Evolutionary conservation across 2,113 vertebrate genomes (phyloP), one percentile per base, ranked within the genome.

Genomic region (Vulpes lagopus): DNA sequence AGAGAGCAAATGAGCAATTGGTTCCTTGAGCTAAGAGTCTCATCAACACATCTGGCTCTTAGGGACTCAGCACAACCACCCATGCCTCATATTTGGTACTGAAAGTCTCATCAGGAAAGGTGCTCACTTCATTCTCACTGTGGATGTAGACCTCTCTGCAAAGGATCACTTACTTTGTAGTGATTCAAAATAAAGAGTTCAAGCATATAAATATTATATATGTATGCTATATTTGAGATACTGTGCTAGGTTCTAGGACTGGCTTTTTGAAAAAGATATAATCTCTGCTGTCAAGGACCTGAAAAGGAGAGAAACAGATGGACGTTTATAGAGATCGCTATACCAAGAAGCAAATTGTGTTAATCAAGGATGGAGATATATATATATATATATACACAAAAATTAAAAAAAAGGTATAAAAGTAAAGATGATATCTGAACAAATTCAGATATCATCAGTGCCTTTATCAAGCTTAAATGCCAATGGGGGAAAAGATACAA

Each of bases 111-210:
- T n/a, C 20, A 51, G 14, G 2, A 69, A 93, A 88, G 15, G 10
- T 3, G 12, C 4, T 59, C 30, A 30, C 30, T 76, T 20, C 25
- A 16, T 43, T 57, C 27, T 87, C 23, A 30, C 23, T 69, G 11
- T 53, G 8, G 64, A 51, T 27, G 19, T 20, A 43, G 23, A 67
- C 57, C 57, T 35, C 30, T 90, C 16, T n/a, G 16, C 12, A 30
- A 93, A 94, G 38, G 64, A 43, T 59, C 23, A 49, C 8, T 38
- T 57, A 74, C 88, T 80, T 12, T 74, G 10, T 8, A 51, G 1
- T 83, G 55, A 87, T 83, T 93, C 20, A 89, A 96, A 83, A 49
- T 74, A 74, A 2, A 89, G 51, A 82, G 35, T 91, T 57, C 38
- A 96, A 55, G 20, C 2, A 14, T 15, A 73, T 17, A 73, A 79